phyloP scores from a whole-genome alignment of 2,888 invertebrate species.

The Himalopsyche kuldschensis region DNA sequence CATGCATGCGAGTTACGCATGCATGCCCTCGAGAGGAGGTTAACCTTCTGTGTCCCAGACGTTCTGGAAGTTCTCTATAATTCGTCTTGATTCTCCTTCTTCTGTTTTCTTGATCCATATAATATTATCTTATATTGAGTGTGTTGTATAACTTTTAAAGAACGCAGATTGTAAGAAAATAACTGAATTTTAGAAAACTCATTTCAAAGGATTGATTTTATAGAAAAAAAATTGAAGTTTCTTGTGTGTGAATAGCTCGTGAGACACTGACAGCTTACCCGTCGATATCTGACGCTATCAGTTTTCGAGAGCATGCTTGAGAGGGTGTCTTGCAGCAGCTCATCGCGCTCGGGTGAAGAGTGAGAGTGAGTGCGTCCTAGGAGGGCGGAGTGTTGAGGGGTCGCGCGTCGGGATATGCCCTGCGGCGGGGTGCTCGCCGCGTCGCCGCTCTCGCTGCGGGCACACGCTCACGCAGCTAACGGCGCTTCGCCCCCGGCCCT shows the following conservation, averaged over 20 bases:
- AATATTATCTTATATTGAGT: no score
- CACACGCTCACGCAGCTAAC: slow-evolving; percentile 62
- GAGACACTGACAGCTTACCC: neutral
- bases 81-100: no score
- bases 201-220: no score
- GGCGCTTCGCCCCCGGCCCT: slow-evolving; percentile 59
- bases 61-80: no score
- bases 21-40: no score
- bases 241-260: neutral
- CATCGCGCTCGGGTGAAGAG: neutral
- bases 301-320: neutral
- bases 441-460: slow-evolving; percentile 54
- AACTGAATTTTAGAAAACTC: no score
- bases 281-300: neutral
- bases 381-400: slow-evolving; percentile 39
- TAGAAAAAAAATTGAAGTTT: neutral
- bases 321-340: neutral
- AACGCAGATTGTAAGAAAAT: no score
- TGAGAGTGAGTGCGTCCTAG: neutral
- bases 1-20: no score
- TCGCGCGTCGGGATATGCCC: slow-evolving; percentile 52
- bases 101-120: no score
- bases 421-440: slow-evolving; percentile 59
- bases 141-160: no score
- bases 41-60: no score